Evolutionary conservation across 2,797 vertebrate genomes (phyloP).

Genomic region (Manis crassicaudata): DNA sequence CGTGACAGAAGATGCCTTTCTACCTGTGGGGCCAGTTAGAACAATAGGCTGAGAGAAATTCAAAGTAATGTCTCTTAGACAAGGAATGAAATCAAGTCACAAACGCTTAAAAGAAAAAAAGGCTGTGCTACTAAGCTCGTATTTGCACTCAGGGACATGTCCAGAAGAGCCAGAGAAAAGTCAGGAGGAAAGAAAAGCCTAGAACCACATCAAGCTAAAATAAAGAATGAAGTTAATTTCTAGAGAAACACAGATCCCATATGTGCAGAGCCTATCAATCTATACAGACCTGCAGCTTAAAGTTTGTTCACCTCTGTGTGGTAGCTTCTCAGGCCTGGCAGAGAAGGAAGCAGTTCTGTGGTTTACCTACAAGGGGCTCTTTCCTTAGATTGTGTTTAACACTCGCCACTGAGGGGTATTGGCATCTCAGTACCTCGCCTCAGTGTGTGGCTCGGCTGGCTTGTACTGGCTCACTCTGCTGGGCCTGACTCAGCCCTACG

Average conservation of each 20-base stretch:
- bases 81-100: too few relatives aligned
- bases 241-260: neutral
- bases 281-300: neutral
- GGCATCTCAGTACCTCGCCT: neutral
- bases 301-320: too few relatives aligned
- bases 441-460: rapidly evolving
- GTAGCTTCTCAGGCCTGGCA: too few relatives aligned
- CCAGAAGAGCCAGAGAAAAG: neutral
- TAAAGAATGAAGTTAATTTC: neutral
- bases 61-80: neutral
- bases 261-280: neutral
- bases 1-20: neutral
- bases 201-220: neutral
- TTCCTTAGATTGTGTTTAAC: neutral
- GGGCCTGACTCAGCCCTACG: neutral
- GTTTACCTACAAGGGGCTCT: too few relatives aligned
- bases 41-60: neutral
- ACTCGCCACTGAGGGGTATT: rapidly evolving
- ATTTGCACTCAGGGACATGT: neutral
- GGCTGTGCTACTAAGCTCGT: neutral
- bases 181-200: neutral
- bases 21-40: neutral
- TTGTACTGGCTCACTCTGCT: neutral
- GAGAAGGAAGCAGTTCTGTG: neutral
- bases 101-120: neutral